Evolutionary conservation across 2,797 vertebrate species (phyloP).

Genomic region (Acanthurus leucopareius): DNA sequence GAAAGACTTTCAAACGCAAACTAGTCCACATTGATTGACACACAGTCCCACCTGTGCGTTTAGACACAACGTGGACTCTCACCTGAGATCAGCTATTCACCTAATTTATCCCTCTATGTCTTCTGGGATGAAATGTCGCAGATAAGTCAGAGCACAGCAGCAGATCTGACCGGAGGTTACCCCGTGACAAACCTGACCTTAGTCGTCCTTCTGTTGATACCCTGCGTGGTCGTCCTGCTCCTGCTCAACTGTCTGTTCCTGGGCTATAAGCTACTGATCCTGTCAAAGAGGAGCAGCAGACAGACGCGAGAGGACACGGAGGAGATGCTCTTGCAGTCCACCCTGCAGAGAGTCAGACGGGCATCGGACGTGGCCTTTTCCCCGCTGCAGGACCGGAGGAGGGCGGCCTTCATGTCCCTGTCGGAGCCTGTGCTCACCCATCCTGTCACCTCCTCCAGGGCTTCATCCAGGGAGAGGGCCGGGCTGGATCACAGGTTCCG

Average conservation of each 20-base stretch:
- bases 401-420: conserved; percentile 64
- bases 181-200: conserved; percentile 79
- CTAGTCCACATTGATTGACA: conserved; percentile 68
- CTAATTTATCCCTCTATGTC: conserved; percentile 46
- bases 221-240: conserved; percentile 85
- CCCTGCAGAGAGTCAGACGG: conserved; percentile 61
- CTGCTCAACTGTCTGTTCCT: conserved; percentile 87
- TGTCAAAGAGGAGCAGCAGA: conserved; percentile 64
- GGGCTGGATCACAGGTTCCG: conserved; percentile 67
- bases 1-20: conserved; percentile 17
- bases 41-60: conserved; percentile 66
- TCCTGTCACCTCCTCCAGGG: conserved; percentile 83
- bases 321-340: conserved; percentile 72
- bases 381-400: conserved; percentile 53
- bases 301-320: conserved; percentile 58
- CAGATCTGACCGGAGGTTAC: conserved; percentile 64
- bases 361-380: conserved; percentile 60
- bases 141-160: conserved; percentile 54
- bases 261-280: conserved; percentile 81
- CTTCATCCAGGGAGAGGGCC: conserved; percentile 77
- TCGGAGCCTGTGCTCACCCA: conserved; percentile 78
- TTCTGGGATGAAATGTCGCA: conserved; percentile 83
- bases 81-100: conserved; percentile 42
- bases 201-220: conserved; percentile 85
- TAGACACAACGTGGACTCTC: conserved; percentile 28